Conservation (phyloP, 2,888 invertebrate species). For the Yponomeuta cagnagella region DNA sequence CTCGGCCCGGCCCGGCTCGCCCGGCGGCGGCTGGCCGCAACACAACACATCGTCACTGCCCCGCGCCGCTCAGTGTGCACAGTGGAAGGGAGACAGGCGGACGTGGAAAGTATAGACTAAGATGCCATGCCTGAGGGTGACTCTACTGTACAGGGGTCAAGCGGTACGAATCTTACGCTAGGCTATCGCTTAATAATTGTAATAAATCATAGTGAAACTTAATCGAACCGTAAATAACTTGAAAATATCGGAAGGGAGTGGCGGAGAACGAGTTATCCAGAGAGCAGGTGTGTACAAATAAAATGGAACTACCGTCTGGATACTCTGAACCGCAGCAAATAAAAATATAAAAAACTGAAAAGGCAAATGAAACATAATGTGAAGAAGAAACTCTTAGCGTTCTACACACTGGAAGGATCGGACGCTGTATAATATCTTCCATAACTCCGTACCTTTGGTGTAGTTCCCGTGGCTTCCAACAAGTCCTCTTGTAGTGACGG, state of each 20-base stretch:
- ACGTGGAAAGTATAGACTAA: constrained; percentile 46
- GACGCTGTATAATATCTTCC: not conserved
- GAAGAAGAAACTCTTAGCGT: constrained; percentile 25
- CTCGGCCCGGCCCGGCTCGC: constrained; percentile 53
- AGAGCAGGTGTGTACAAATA: not conserved
- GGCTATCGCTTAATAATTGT: not conserved
- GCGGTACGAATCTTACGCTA: constrained; percentile 24
- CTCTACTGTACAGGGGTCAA: constrained; percentile 43
- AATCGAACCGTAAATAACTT: constrained; percentile 2
- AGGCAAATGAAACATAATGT: constrained; percentile 57
- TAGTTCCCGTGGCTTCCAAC: not conserved
- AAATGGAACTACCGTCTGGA: not conserved
- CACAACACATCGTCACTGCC: not conserved
- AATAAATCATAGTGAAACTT: not conserved
- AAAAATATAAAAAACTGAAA: constrained; percentile 44
- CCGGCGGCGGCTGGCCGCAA: constrained; percentile 31
- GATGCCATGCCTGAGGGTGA: constrained; percentile 56
- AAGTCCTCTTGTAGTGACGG: not conserved
- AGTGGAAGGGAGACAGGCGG: constrained; percentile 36
- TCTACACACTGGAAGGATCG: not conserved
- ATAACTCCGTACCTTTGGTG: not conserved
- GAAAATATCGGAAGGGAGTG: constrained; percentile 3
- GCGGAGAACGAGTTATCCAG: constrained; percentile 11
- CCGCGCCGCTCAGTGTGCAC: not conserved
- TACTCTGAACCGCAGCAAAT: constrained; percentile 41